Evolutionary conservation across 1,140 invertebrate species (phyloP).

Genomic region (Polypedilum pembai): DNA sequence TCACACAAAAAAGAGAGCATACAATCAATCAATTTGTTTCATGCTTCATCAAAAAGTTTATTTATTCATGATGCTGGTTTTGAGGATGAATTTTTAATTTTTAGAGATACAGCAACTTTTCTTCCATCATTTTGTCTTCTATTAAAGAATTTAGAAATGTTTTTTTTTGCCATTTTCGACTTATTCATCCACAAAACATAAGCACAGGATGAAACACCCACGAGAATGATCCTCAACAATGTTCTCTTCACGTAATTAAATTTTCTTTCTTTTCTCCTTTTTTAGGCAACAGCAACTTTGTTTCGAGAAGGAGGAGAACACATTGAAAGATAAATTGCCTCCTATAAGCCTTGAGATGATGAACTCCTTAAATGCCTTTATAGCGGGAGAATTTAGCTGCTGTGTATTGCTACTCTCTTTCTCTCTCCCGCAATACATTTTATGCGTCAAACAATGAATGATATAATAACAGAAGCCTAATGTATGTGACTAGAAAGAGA

Average conservation of each 20-base stretch:
- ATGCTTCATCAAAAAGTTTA: neutral
- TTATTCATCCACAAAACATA: no score
- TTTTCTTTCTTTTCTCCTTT: neutral
- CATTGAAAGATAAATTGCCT: neutral
- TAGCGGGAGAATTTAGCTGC: neutral
- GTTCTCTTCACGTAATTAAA: neutral
- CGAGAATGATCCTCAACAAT: neutral
- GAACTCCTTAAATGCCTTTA: neutral
- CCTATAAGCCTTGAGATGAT: neutral
- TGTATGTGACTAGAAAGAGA: no score
- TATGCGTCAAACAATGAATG: neutral
- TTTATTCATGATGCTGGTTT: no score
- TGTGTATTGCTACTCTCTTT: no score
- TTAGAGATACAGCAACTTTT: no score
- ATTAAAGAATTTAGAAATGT: no score
- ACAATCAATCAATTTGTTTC: slow-evolving; percentile 8
- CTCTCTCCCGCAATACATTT: neutral
- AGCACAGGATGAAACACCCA: neutral
- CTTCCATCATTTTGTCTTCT: no score
- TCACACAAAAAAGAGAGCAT: neutral
- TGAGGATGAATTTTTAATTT: no score
- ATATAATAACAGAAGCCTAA: neutral
- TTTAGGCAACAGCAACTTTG: no score
- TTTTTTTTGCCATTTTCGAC: no score
- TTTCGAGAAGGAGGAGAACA: neutral